A percentile compares a stretch with the other conserved stretches of the same genome.
These are phyloP conservation scores for Centropus bengalensis DNA, from an alignment of 2,113 vertebrate genomes.

Conservation along the genomic window DNA sequence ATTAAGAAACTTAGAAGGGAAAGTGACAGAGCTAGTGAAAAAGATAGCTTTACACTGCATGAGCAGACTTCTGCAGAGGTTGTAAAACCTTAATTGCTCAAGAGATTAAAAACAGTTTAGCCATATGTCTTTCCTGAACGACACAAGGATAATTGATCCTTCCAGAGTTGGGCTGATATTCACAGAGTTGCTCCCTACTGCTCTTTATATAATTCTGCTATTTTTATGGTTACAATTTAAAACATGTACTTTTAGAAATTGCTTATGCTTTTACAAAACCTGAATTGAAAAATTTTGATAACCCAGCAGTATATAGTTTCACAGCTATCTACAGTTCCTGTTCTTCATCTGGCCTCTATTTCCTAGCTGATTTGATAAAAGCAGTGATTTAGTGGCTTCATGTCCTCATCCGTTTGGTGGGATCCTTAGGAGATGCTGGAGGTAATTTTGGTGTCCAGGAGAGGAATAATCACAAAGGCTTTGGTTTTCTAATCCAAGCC, in stretches of 20 bases:
- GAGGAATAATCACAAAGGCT: neutral
- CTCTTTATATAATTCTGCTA: neutral
- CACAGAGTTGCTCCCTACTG: neutral
- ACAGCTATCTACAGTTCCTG: neutral
- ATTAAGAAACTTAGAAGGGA: neutral
- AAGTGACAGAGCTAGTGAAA: neutral
- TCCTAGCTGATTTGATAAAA: neutral
- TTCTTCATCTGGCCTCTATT: neutral
- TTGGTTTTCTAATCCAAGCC: neutral
- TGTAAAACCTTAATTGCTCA: conserved; percentile 46
- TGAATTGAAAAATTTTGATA: neutral
- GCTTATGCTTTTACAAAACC: neutral
- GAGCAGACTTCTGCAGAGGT: neutral
- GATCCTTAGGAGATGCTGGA: neutral
- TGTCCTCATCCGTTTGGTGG: neutral
- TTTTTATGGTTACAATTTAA: neutral
- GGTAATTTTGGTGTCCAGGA: neutral
- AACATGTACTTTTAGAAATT: neutral
- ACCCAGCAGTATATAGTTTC: neutral
- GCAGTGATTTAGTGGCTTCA: neutral
- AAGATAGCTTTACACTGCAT: neutral
- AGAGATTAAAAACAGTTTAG: conserved; percentile 24
- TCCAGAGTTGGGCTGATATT: neutral
- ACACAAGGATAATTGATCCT: neutral
- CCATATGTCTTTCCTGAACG: neutral